phyloP scores from a whole-genome alignment of 2,888 invertebrate genomes.

The Pyralis farinalis region DNA sequence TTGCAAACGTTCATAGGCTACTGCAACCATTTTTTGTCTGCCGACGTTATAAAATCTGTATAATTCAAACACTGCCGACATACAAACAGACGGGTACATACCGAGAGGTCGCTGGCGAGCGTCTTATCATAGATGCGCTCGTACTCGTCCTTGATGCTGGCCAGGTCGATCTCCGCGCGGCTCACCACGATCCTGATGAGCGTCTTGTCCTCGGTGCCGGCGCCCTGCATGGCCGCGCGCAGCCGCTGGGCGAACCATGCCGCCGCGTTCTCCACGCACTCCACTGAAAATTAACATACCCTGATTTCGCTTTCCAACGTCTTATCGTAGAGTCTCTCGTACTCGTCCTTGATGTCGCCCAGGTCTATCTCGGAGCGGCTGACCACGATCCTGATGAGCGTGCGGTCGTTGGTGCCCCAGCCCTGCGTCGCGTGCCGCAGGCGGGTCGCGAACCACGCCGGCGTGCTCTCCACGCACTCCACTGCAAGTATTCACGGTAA shows the following conservation, averaged over 20 bases:
- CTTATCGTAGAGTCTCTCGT: conserved; percentile 85
- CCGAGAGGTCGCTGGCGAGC: conserved; percentile 83
- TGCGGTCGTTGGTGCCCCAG: conserved; percentile 86
- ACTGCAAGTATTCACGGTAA: conserved; percentile 63
- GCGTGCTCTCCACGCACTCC: conserved; percentile 84
- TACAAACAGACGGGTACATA: conserved; percentile 38
- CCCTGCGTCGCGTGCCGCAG: conserved; percentile 85
- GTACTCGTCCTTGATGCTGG: conserved; percentile 85
- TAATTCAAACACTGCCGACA: too few species aligned
- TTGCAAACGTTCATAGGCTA: too few species aligned
- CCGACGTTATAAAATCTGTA: too few species aligned
- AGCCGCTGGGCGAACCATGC: conserved; percentile 87
- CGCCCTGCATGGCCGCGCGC: conserved; percentile 83
- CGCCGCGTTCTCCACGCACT: conserved; percentile 85
- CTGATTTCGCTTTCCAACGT: conserved; percentile 83
- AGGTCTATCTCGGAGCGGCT: conserved; percentile 86
- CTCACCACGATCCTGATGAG: conserved; percentile 85
- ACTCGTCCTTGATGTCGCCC: conserved; percentile 85
- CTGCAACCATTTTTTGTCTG: too few species aligned
- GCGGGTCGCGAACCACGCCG: conserved; percentile 85
- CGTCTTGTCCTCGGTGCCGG: conserved; percentile 86
- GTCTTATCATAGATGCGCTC: conserved; percentile 86
- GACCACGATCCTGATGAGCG: conserved; percentile 86
- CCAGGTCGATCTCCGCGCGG: conserved; percentile 86
- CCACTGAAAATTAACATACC: conserved; percentile 83